phyloP scores from a whole-genome alignment of 1,140 invertebrate genomes.

The Sarcophaga bullata region DNA sequence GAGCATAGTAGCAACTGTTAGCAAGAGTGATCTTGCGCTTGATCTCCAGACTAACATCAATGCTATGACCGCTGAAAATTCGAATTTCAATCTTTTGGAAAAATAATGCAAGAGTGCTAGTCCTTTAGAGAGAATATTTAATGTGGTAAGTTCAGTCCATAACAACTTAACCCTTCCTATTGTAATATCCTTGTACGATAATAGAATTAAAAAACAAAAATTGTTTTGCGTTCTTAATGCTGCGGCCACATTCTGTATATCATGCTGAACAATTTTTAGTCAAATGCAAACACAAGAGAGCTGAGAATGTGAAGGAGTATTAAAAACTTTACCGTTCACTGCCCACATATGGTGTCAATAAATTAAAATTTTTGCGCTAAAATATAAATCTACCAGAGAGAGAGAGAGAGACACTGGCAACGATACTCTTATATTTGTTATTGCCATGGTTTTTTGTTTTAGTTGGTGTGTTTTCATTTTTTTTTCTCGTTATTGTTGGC shows the following conservation, averaged over 20 bases:
- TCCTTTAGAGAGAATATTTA: no score
- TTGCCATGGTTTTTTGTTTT: neutral
- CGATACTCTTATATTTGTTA: neutral
- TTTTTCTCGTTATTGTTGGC: neutral
- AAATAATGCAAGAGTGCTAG: no score
- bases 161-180: no score
- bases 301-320: neutral
- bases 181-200: no score
- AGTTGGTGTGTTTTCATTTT: no score
- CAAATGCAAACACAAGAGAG: neutral
- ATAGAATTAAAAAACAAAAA: neutral
- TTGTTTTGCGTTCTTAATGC: neutral
- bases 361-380: slow-evolving; percentile 57
- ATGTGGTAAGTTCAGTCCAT: no score
- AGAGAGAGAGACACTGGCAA: neutral
- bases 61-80: no score
- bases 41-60: no score
- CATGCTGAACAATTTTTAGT: neutral
- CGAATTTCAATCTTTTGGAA: no score
- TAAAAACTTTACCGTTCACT: slow-evolving; percentile 54
- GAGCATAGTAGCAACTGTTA: no score
- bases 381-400: neutral
- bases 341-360: slow-evolving; percentile 64
- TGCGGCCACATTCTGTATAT: neutral
- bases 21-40: no score